Conservation (phyloP, 2,113 vertebrate genomes). For the mouse (Mus musculus) region GRCm39 chr13:92814501-92815000, state of each 20-base stretch:
- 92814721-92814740: background rate
- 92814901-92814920: background rate
- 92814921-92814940: background rate
- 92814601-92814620: background rate
- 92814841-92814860: background rate
- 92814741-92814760: background rate
- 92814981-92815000: background rate
- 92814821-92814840: background rate
- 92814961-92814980: background rate
- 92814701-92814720: background rate
- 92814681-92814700: background rate
- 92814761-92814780: background rate
- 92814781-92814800: background rate
- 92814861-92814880: background rate
- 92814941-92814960: background rate
- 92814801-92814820: background rate
- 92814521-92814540: background rate
- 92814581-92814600: background rate
- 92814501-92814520: background rate
- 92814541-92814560: background rate
- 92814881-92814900: background rate
- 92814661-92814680: background rate
- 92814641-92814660: background rate
- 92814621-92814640: background rate
- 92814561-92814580: background rate